Evolutionary conservation across 2,113 vertebrate genomes (phyloP), one percentile per base, ranked within the genome.

Genomic region (Pseudorasbora parva): DNA sequence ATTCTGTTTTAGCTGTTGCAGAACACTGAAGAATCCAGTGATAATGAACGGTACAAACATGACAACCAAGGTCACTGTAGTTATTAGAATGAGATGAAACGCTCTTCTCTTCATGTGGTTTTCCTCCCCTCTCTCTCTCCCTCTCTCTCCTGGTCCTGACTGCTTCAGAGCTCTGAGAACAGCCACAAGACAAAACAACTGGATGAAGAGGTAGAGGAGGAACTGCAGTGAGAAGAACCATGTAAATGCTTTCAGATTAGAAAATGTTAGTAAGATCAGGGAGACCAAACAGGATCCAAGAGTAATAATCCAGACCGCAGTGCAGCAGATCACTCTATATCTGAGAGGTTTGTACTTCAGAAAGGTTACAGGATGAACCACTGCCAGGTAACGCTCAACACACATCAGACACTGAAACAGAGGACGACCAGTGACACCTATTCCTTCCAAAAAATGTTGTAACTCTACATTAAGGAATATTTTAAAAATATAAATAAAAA

Each of bases 131-230:
- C 19, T 54, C 45, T 59, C 49, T 51, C 59, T 1, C 59, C 4
- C 23, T 60, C 0, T 62, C 23, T 27, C 59, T 62, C 59, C 23
- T 62, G 59, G 59, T 27, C 59, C 59, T 27, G 59, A 27, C 59
- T 62, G 59, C 23, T 62, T 62, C 59, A 62, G 59, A 60, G 59
- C 59, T 60, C 23, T 57, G 56, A 57, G 56, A 57, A 57, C 56
- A 57, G 56, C 21, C 23, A 60, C 57, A 11, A 60, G 57, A 60
- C 59, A 60, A 25, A 51, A 33, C 51, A 78, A 43, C 75, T 78
- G 75, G 3, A 78, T 10, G 12, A 21, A 80, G 25, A 86, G 19
- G 10, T 76, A 62, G 30, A 75, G 0, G 0, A 72, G 27, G 51
- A 75, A 84, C 12, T 80, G n/a, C 56, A 72, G 6, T 3, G 76